phyloP scores from a whole-genome alignment of 2,888 invertebrate genomes.

The Eupsilia transversa region DNA sequence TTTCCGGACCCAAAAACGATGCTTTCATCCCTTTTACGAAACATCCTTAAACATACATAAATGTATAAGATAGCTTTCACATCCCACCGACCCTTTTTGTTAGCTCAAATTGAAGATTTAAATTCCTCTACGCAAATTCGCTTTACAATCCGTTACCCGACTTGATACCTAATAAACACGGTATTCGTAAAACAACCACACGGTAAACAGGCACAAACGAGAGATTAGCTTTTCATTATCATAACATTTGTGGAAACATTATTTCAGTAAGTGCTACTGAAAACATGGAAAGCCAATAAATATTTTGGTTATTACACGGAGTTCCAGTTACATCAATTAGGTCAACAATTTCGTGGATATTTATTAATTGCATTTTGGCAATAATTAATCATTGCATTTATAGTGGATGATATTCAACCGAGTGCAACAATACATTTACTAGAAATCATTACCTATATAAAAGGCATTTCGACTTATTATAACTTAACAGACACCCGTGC shows the following conservation, averaged over 20 bases:
- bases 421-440: background rate
- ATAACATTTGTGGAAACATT: conserved; percentile 58
- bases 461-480: no score
- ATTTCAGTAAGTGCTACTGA: conserved; percentile 50
- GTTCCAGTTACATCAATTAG: conserved; percentile 8
- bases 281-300: conserved; percentile 39
- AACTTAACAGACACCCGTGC: no score
- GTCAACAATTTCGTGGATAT: conserved; percentile 24
- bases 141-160: conserved; percentile 46
- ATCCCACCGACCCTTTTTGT: conserved; percentile 59
- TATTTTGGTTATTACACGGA: conserved; percentile 22
- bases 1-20: conserved; percentile 63
- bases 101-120: conserved; percentile 56
- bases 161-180: conserved; percentile 54
- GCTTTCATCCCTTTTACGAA: conserved; percentile 57
- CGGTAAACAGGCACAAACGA: conserved; percentile 44
- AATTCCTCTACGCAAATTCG: conserved; percentile 51
- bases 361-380: conserved; percentile 22
- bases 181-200: conserved; percentile 53
- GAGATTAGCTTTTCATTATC: conserved; percentile 54
- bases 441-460: background rate
- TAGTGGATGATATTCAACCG: background rate
- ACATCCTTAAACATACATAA: conserved; percentile 55
- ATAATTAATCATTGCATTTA: conserved; percentile 25
- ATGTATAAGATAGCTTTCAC: conserved; percentile 45